Percentiles rank a stretch among this genome's conserved stretches.
Conservation (phyloP, 2,113 vertebrate species). For the Macrotis lagotis region DNA sequence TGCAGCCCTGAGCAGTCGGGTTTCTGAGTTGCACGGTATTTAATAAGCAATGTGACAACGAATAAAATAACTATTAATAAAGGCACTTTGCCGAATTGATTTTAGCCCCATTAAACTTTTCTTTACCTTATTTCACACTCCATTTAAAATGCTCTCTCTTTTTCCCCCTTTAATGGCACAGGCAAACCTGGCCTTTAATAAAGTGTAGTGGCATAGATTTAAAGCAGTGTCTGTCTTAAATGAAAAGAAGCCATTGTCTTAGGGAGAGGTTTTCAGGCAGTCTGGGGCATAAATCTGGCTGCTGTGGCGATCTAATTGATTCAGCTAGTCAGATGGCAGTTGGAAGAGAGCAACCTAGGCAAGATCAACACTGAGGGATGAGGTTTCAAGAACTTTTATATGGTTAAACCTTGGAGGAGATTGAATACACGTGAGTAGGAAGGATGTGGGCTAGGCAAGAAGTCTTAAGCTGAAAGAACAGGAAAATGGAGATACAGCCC, state of each 20-base stretch:
- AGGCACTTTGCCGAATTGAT: constrained; percentile 76
- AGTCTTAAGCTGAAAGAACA: neutral
- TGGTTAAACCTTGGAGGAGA: neutral
- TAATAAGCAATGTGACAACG: constrained; percentile 72
- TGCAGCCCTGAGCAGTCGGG: constrained; percentile 27
- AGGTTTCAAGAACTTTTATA: neutral
- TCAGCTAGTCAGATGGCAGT: constrained; percentile 12
- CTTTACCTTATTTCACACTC: constrained; percentile 85
- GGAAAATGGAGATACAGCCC: neutral
- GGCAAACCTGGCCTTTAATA: constrained; percentile 78
- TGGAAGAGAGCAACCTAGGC: rapidly evolving
- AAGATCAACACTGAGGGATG: neutral
- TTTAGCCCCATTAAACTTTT: constrained; percentile 82
- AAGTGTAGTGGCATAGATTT: constrained; percentile 78
- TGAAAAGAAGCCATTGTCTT: constrained; percentile 52
- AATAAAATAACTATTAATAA: constrained; percentile 80
- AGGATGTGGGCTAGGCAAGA: neutral
- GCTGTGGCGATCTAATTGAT: constrained; percentile 44
- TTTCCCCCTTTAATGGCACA: constrained; percentile 68
- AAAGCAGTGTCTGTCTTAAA: constrained; percentile 71
- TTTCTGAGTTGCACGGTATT: constrained; percentile 63
- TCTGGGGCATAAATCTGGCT: constrained; percentile 62
- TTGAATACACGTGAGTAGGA: neutral
- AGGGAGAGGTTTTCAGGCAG: constrained; percentile 44
- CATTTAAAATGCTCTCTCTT: constrained; percentile 79